Base-by-base conservation (phyloP, 2,113 vertebrate genomes). In the Cairina moschata region DNA sequence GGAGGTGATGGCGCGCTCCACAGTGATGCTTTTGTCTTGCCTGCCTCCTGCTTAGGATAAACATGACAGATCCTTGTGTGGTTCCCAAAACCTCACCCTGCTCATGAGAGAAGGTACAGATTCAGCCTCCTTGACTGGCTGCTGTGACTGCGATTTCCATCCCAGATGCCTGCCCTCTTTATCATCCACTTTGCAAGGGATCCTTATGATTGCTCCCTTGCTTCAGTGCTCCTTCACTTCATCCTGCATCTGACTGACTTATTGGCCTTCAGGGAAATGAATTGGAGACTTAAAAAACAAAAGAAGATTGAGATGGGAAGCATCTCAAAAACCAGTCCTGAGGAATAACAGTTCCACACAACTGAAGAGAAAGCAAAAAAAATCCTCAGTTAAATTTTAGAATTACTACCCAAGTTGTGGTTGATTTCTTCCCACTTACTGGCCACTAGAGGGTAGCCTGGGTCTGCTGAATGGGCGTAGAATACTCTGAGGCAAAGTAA, bases 381-480 rank as follows among this genome's bases (percentile, higher is more conserved):
- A 83, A 82, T 86, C n/a, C 58, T 72, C 36, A 18, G 21, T 10
- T 46, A 34, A 60, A 28, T 40, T 31, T 58, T 31, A 11, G 11
- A 69, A 52, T 60, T 34, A 6, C 14, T 18, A 42, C 14, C 7
- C 0, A 2, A 62, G 23, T 15, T 0, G 3, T 1, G 3, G 11
- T 11, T 36, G 44, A 34, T 55, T 86, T 86, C 58, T 85, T 92
- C 44, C 36, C 32, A 13, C 0, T 13, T 20, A 13, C 3, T 76
- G 69, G 55, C 96, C 96, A 16, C 92, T 95, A 96, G 96, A 96
- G 96, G 96, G 94, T 69, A 92, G 88, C 74, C 40, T 88, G n/a
- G 81, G 73, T 74, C 86, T 74, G 75, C 83, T 34, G 81, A 92
- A 87, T 15, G 36, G 34, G 13, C 34, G 2, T 3, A 40, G 75